Conservation (phyloP, 2,888 invertebrate genomes). For the Drosophila prostipennis region DNA sequence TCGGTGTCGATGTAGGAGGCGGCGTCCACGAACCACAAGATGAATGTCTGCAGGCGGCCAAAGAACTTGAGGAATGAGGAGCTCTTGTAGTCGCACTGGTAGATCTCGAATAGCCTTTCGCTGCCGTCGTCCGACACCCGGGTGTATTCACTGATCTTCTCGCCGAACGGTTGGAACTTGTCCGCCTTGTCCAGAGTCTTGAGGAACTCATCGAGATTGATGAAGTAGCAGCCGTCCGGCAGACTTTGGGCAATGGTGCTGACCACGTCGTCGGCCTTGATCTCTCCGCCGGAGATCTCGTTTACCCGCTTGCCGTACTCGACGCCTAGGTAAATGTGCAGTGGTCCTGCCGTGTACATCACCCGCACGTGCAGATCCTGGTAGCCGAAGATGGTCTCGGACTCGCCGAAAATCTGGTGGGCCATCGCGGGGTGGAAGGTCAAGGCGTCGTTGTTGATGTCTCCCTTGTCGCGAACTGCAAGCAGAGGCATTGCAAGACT, state of each 20-base stretch:
- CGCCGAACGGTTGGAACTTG: slow-evolving; percentile 91
- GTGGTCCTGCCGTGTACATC: slow-evolving; percentile 91
- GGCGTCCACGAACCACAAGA: slow-evolving; percentile 98
- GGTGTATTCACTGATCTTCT: slow-evolving; percentile 87
- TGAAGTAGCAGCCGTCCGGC: slow-evolving; percentile 88
- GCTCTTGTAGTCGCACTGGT: slow-evolving; percentile 88
- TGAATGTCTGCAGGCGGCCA: slow-evolving; percentile 93
- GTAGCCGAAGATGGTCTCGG: slow-evolving; percentile 97
- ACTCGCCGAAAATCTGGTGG: slow-evolving; percentile 96
- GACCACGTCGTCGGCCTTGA: slow-evolving; percentile 90
- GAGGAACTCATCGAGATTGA: slow-evolving; percentile 90
- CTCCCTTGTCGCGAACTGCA: slow-evolving; percentile 87
- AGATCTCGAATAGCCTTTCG: slow-evolving; percentile 90
- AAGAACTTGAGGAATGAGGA: slow-evolving; percentile 92
- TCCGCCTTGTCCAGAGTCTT: slow-evolving; percentile 89
- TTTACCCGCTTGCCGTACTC: slow-evolving; percentile 88
- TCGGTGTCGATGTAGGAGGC: slow-evolving; percentile 96
- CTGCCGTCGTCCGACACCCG: slow-evolving; percentile 77
- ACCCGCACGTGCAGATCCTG: slow-evolving; percentile 91
- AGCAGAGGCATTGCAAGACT: neutral
- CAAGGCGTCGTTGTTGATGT: slow-evolving; percentile 87
- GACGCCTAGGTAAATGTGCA: slow-evolving; percentile 91
- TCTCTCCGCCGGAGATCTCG: slow-evolving; percentile 85
- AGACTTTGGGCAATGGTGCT: slow-evolving; percentile 88
- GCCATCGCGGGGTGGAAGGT: slow-evolving; percentile 94